Base-by-base conservation (phyloP, 2,888 invertebrate species). In the Oligia fasciuncula region DNA sequence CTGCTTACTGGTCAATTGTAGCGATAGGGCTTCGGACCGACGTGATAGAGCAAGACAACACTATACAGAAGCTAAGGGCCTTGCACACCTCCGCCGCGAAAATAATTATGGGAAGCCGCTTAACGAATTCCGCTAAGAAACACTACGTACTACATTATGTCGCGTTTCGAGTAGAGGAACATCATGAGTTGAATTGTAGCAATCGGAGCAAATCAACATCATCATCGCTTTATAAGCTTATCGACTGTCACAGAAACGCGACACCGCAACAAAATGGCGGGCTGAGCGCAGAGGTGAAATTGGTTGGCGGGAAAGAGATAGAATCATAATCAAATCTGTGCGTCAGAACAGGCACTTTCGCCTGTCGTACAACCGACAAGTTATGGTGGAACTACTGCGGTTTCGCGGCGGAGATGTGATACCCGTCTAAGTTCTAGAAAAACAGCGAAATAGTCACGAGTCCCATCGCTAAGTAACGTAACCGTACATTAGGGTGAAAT, bases 391-490 rank as follows among this genome's bases (percentile, higher is more conserved):
- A n/a, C 57, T 57, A 23, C 23, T 57, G 23, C 23, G 23, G 11
- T 57, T n/a, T 57, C 23, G 57, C 23, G 23, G 11, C 23, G 57
- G 57, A 57, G 11, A 57, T 23, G 57, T 57, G 23, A 23, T 9
- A n/a, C 4, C 57, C n/a, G n/a, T n/a, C 23, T n/a, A n/a, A 29
- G n/a, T 35, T 14, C 23, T 81, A 9, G 13, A 62, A 49, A 69
- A 57, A 69, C 43, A 43, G 54, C 6, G 9, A 43, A 73, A 9
- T 40, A 43, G 49, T 81, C 29, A 17, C 65, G 17, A 65, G 49
- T 51, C 29, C 49, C 57, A 73, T 74, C 40, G 40, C 43, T 66
- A 35, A 65, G 81, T 49, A 57, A 40, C n/a, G 51, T 74, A 74
- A 23, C 29, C 23, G 9, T n/a, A 57, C 14, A 3, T 54, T 49